These are phyloP conservation scores for Apocheima hispidaria DNA, from an alignment of 2,888 invertebrate genomes.

Conservation along the genomic window DNA sequence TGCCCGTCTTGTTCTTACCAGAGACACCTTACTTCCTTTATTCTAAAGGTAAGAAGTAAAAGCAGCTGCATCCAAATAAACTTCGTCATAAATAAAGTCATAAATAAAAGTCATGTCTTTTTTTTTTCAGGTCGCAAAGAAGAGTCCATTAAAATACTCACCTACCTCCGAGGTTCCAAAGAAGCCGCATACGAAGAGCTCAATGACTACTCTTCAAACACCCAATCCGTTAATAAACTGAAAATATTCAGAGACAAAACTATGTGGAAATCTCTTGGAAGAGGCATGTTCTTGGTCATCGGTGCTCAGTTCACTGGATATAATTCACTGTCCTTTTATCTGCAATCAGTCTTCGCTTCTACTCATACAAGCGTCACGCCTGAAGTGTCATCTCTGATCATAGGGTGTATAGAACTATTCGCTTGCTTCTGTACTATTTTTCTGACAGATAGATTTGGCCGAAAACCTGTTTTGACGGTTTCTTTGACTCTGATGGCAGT, in stretches of 20 bases:
- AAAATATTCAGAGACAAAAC: conserved; percentile 21
- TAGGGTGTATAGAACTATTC: conserved; percentile 63
- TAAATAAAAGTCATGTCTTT: too few species aligned
- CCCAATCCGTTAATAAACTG: conserved; percentile 28
- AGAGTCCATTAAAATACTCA: conserved; percentile 58
- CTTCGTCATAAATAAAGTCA: too few species aligned
- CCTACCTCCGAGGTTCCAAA: conserved; percentile 60
- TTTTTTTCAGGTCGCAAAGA: conserved; percentile 53
- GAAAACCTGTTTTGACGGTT: conserved; percentile 43
- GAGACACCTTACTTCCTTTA: conserved; percentile 66
- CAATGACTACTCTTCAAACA: conserved; percentile 55
- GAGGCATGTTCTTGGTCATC: conserved; percentile 21
- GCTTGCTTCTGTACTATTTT: conserved; percentile 57
- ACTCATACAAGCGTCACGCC: conserved; percentile 60
- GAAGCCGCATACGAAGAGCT: conserved; percentile 57
- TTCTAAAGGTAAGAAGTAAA: conserved; percentile 57
- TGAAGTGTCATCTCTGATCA: conserved; percentile 59
- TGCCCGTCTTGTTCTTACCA: conserved; percentile 60
- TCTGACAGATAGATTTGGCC: conserved; percentile 56
- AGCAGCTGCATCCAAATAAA: neutral
- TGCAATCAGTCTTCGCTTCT: conserved; percentile 65
- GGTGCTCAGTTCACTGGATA: conserved; percentile 57
- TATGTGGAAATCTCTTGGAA: conserved; percentile 17
- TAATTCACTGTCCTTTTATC: conserved; percentile 62
- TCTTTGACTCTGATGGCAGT: conserved; percentile 11